Conservation (phyloP, 1,140 invertebrate species). For the Papilio dardanus region DNA sequence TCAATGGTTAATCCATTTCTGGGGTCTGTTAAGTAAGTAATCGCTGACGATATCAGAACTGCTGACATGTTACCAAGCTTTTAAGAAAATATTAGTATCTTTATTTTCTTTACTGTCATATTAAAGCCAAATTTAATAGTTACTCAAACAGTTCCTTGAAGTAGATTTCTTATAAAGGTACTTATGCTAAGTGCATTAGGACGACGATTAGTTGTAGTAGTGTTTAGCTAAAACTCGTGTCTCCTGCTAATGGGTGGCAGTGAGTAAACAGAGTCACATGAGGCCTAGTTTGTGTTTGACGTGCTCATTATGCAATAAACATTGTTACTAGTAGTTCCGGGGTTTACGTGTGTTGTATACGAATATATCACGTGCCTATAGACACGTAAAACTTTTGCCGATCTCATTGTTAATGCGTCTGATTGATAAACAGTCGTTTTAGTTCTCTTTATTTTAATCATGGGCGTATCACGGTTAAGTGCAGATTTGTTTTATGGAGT, state of each 20-base stretch:
- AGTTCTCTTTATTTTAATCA: neutral
- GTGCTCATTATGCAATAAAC: conserved; percentile 3
- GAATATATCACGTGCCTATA: neutral
- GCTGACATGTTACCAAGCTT: neutral
- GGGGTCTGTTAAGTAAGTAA: neutral
- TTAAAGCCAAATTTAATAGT: too few relatives aligned
- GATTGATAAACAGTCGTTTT: neutral
- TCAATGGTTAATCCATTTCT: neutral
- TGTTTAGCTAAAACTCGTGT: neutral
- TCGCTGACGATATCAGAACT: neutral
- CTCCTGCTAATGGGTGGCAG: neutral
- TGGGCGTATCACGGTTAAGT: neutral
- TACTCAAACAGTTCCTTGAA: neutral
- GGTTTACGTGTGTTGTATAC: neutral
- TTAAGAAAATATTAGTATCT: neutral
- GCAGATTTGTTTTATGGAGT: neutral
- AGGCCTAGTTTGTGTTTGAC: neutral
- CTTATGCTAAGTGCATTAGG: too few relatives aligned
- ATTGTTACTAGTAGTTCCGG: neutral
- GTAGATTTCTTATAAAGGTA: too few relatives aligned
- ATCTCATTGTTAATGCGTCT: neutral
- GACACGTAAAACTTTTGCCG: neutral
- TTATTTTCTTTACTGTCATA: neutral
- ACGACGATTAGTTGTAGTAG: neutral
- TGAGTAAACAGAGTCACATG: neutral